Evolutionary conservation across 2,888 invertebrate species (phyloP).

Genomic region (Heteromyza rotundicornis): DNA sequence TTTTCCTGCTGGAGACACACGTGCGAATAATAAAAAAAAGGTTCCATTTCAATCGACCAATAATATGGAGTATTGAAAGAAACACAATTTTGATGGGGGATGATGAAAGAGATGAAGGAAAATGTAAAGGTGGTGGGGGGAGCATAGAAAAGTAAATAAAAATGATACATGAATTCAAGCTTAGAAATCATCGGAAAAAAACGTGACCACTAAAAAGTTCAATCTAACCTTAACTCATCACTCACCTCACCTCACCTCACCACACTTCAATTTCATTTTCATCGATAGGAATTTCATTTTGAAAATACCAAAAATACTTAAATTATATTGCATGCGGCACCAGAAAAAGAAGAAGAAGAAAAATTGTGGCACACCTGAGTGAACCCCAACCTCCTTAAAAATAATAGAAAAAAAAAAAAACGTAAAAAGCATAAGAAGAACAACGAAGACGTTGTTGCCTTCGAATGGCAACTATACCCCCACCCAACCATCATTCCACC

Average conservation of each 20-base stretch:
- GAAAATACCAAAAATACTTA: slow-evolving; percentile 2
- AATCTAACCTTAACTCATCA: too few relatives aligned
- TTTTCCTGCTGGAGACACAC: slow-evolving; percentile 40
- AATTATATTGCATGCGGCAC: background rate
- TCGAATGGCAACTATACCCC: background rate
- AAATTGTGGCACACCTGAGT: slow-evolving; percentile 1
- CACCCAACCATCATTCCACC: background rate
- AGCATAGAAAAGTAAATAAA: too few relatives aligned
- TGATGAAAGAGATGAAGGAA: background rate
- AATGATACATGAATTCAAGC: too few relatives aligned
- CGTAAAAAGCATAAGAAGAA: background rate
- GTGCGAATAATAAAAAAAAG: slow-evolving; percentile 46
- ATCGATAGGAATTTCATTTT: background rate
- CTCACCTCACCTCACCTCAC: too few relatives aligned
- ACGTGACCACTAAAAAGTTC: too few relatives aligned
- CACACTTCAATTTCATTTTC: background rate
- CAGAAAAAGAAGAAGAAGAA: too few relatives aligned
- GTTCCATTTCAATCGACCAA: slow-evolving; percentile 55
- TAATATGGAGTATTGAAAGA: slow-evolving; percentile 52
- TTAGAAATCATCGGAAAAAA: too few relatives aligned
- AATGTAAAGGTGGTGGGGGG: too few relatives aligned
- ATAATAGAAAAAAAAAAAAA: background rate
- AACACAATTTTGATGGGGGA: slow-evolving; percentile 29
- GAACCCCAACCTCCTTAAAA: background rate
- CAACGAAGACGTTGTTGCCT: background rate